These are phyloP conservation scores for Netelia melanura DNA, from an alignment of 2,888 invertebrate species.

Conservation along the genomic window DNA sequence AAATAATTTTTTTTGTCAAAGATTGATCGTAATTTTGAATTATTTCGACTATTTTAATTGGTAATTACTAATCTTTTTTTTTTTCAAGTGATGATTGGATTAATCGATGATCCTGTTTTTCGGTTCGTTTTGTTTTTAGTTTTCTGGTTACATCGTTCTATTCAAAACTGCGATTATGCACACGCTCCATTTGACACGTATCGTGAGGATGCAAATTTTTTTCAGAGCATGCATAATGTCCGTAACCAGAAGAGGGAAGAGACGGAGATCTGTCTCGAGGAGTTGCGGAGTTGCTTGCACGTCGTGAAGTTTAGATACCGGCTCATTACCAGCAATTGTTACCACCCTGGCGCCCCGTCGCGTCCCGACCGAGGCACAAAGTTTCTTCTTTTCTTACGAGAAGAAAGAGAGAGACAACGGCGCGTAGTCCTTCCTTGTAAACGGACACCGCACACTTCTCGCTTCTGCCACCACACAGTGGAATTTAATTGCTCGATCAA, in stretches of 20 bases:
- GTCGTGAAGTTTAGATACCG: slow-evolving; percentile 78
- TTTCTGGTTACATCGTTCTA: slow-evolving; percentile 15
- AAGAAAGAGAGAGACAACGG: slow-evolving; percentile 11
- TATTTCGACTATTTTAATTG: too few relatives aligned
- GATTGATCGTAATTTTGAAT: too few relatives aligned
- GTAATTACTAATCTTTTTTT: too few relatives aligned
- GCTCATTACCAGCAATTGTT: slow-evolving; percentile 84
- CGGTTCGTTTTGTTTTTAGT: neutral
- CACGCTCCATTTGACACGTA: slow-evolving; percentile 35
- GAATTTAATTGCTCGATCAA: slow-evolving; percentile 84
- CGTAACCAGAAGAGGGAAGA: neutral
- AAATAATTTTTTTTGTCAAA: too few relatives aligned
- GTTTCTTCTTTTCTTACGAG: slow-evolving; percentile 14
- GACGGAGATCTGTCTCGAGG: slow-evolving; percentile 17
- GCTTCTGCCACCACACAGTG: slow-evolving; percentile 81
- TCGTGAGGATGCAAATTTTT: slow-evolving; percentile 80
- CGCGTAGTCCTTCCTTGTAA: slow-evolving; percentile 35
- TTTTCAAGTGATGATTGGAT: too few relatives aligned
- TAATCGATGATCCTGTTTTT: neutral
- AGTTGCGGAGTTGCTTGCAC: slow-evolving; percentile 52
- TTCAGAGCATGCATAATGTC: slow-evolving; percentile 62
- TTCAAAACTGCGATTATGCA: slow-evolving; percentile 59
- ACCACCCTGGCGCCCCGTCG: slow-evolving; percentile 79
- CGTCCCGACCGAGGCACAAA: slow-evolving; percentile 63
- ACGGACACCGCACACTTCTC: slow-evolving; percentile 63